These are phyloP conservation scores for Scaptodrosophila lebanonensis DNA, from an alignment of 1,140 invertebrate species.

Conservation along the genomic window DNA sequence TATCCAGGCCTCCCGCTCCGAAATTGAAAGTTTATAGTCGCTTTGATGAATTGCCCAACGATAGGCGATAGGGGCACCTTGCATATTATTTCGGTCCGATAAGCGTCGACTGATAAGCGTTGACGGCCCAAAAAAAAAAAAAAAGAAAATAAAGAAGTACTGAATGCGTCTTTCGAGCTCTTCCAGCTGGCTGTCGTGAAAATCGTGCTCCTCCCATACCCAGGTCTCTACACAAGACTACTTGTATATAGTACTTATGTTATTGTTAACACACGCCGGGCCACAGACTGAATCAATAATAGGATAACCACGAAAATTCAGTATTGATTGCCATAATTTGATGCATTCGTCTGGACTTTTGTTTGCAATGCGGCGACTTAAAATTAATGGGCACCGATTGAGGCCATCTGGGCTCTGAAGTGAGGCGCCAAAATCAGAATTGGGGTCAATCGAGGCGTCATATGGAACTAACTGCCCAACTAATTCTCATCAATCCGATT, in stretches of 20 bases:
- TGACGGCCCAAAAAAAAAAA: too few species aligned
- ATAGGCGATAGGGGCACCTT: slow-evolving; percentile 43
- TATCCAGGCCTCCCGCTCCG: slow-evolving; percentile 15
- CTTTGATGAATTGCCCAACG: slow-evolving; percentile 55
- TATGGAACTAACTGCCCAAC: too few species aligned
- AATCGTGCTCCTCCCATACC: too few species aligned
- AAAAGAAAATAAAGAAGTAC: too few species aligned
- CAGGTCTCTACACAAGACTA: too few species aligned
- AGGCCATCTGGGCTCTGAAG: slow-evolving; percentile 32
- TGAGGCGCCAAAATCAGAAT: slow-evolving; percentile 47
- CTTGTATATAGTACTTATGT: too few species aligned
- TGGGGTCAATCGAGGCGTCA: slow-evolving; percentile 50
- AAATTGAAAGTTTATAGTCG: slow-evolving; percentile 47
- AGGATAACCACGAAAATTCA: slow-evolving; percentile 57
- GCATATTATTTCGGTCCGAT: slow-evolving; percentile 45
- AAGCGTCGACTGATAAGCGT: slow-evolving; percentile 30
- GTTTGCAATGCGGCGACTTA: neutral
- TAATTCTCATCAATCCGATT: too few species aligned
- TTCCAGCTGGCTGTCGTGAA: too few species aligned
- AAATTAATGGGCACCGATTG: slow-evolving; percentile 30
- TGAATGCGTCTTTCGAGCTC: too few species aligned
- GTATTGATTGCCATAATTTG: slow-evolving; percentile 36
- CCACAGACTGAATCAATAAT: too few species aligned
- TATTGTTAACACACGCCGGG: slow-evolving; percentile 9
- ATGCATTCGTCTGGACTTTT: neutral